phyloP scores from a whole-genome alignment of 2,113 vertebrate genomes.

The Serilophus lunatus region DNA sequence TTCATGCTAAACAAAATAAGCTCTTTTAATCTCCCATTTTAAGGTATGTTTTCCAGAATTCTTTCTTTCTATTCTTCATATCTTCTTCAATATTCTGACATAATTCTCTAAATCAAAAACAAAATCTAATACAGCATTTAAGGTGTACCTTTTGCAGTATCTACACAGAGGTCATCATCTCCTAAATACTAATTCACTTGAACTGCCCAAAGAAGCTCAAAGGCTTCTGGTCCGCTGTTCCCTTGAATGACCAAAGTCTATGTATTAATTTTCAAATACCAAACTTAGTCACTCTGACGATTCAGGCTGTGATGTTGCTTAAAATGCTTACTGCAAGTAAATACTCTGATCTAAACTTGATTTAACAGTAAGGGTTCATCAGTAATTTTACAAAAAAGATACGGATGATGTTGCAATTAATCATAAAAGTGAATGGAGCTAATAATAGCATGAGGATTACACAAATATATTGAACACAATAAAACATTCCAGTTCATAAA shows the following conservation, averaged over 20 bases:
- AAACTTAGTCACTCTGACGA: not conserved
- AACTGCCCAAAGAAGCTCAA: not conserved
- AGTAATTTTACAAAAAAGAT: not conserved
- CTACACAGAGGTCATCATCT: not conserved
- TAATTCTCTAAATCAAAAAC: not conserved
- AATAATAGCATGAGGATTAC: not conserved
- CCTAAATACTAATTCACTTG: not conserved
- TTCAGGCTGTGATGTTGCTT: not conserved
- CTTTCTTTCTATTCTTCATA: not conserved
- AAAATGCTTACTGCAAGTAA: not conserved
- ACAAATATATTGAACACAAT: not conserved
- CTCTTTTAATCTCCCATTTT: not conserved
- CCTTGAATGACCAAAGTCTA: not conserved
- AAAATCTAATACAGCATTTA: not conserved
- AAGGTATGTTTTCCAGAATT: not conserved
- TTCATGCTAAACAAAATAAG: not conserved
- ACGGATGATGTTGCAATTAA: not conserved
- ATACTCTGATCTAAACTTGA: not conserved
- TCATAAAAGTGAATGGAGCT: not conserved
- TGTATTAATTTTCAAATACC: not conserved
- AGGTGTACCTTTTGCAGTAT: not conserved
- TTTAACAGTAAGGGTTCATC: not conserved
- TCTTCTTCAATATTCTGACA: not conserved
- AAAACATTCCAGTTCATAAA: not conserved
- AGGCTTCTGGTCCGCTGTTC: not conserved